phyloP scores from a whole-genome alignment of 2,113 vertebrate genomes.

The Gnathonemus longibarbis region DNA sequence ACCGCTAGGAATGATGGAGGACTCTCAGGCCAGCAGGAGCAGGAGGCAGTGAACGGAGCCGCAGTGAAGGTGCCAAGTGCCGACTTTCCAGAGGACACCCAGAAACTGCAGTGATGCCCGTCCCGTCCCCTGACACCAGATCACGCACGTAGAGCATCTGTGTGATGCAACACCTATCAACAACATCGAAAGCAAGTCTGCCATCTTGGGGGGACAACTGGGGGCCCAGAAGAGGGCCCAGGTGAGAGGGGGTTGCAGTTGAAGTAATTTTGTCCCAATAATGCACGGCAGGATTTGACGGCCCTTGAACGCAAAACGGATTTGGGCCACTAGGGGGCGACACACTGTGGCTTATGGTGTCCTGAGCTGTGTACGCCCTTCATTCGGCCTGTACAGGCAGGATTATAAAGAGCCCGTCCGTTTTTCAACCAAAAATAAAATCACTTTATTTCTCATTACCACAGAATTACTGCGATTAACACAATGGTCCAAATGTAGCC shows the following conservation, averaged over 20 bases:
- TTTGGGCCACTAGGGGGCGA: neutral
- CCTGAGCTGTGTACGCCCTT: neutral
- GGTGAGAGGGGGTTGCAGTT: neutral
- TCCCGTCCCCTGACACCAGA: neutral
- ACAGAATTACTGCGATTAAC: slow-evolving; percentile 28
- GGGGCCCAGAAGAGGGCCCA: neutral
- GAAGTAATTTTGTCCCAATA: neutral
- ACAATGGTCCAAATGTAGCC: slow-evolving; percentile 1
- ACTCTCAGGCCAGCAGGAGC: neutral
- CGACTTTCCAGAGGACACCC: neutral
- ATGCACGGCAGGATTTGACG: neutral
- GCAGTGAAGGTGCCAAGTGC: neutral
- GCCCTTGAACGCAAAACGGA: neutral
- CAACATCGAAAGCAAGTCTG: neutral
- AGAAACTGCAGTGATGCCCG: neutral
- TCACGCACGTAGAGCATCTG: neutral
- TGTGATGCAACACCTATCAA: neutral
- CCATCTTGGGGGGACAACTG: neutral
- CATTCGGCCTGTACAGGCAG: neutral
- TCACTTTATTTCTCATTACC: slow-evolving; percentile 33
- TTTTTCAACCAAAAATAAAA: slow-evolving; percentile 30
- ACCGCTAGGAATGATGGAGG: slow-evolving; percentile 26
- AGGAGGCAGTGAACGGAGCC: neutral
- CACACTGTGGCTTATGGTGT: neutral
- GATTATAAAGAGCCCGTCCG: neutral